Conservation (phyloP, 2,113 vertebrate genomes). For the Saimiri boliviensis region DNA sequence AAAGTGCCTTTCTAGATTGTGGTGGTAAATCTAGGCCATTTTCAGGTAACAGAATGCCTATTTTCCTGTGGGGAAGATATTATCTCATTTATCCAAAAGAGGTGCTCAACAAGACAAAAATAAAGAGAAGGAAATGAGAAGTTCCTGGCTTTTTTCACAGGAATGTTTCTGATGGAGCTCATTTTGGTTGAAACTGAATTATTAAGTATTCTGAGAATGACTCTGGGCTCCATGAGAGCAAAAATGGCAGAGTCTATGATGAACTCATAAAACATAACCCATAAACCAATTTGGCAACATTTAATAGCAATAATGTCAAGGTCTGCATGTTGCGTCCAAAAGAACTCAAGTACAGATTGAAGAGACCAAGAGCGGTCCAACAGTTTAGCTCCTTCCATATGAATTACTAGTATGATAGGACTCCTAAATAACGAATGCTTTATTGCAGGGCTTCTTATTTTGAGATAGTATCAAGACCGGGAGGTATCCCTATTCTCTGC, state of each 20-base stretch:
- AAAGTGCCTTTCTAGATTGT: not conserved
- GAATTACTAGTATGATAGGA: not conserved
- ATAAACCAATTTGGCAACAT: not conserved
- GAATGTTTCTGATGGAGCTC: not conserved
- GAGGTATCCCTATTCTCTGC: not conserved
- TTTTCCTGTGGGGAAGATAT: not conserved
- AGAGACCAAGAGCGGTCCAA: not conserved
- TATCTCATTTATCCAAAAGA: not conserved
- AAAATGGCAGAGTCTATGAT: not conserved
- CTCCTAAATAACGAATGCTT: not conserved
- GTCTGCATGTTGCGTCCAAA: not conserved
- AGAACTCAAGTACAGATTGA: not conserved
- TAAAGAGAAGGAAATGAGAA: not conserved
- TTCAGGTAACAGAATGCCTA: not conserved
- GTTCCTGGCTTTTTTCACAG: not conserved
- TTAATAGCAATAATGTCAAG: not conserved
- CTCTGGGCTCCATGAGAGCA: not conserved
- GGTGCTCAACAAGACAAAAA: not conserved
- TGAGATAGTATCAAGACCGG: not conserved
- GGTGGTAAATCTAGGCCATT: not conserved
- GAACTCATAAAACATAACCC: not conserved
- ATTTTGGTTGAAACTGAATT: not conserved
- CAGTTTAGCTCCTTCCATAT: not conserved
- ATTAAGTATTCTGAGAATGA: constrained; percentile 9
- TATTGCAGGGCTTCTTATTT: not conserved